Evolutionary conservation across 2,888 invertebrate species (phyloP), one percentile per base, ranked within the genome.

Genomic region (Heteropelma amictum): DNA sequence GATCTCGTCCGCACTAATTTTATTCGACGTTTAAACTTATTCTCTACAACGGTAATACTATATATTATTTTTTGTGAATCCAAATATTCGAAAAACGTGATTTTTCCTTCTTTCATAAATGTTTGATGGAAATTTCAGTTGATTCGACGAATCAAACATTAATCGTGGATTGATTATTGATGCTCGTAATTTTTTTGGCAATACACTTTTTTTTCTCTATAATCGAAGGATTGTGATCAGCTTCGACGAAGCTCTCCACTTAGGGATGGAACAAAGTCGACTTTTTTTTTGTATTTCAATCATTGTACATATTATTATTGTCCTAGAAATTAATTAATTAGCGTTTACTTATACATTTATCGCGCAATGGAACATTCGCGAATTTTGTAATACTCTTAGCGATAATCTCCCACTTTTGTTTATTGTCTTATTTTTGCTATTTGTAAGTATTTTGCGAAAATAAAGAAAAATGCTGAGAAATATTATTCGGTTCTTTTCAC

Each of bases 381-480:
- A 45, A 23, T 67, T 67, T 80, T 77, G 76, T 77, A 78, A 83
- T 77, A 77, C 78, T 77, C 56, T 75, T 38, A 38, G 79, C 79
- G 82, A 14, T 33, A 45, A 58, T 30, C 19, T 56, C 28, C 82
- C 80, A 79, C 80, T 78, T 77, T 79, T 83, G 84, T 83, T 85
- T 85, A n/a, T n/a, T n/a, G n/a, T n/a, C n/a, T n/a, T n/a, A n/a
- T n/a, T 84, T 68, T 72, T 82, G 84, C 81, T 80, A 77, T 80
- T 83, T 84, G 79, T 82, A 84, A 83, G 81, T 82, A 78, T 69
- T 68, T 79, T 72, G 80, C 78, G 78, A 79, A 56, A 81, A 84
- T 82, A 82, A 84, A 82, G n/a, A 81, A 85, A 82, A 77, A 77
- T 81, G 77, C 76, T 63, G 77, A 77, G 76, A 80, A 77, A 70